phyloP scores from a whole-genome alignment of 1,140 invertebrate genomes.

The Grapholita molesta region DNA sequence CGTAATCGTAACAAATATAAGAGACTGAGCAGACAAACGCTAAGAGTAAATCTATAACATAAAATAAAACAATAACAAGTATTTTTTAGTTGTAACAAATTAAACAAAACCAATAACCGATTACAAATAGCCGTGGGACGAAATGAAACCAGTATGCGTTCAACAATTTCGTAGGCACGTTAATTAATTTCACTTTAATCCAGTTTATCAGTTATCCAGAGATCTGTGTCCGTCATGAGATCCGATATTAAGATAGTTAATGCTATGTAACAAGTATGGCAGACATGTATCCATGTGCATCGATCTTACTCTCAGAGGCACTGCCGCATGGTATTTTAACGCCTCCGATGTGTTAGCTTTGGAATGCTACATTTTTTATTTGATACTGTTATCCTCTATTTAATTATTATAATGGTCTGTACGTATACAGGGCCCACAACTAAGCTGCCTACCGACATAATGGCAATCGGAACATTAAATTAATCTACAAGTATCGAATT shows the following conservation, averaged over 20 bases:
- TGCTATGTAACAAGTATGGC: constrained; percentile 39
- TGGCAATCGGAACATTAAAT: too few species aligned
- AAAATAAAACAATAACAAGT: neutral
- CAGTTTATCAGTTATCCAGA: constrained; percentile 57
- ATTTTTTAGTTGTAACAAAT: neutral
- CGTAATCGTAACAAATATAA: too few species aligned
- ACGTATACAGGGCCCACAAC: too few species aligned
- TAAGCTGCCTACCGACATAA: too few species aligned
- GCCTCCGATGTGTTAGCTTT: neutral
- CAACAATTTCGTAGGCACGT: constrained; percentile 26
- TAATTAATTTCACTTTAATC: constrained; percentile 60
- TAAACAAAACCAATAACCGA: neutral
- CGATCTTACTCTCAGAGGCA: neutral
- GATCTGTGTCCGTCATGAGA: constrained; percentile 38
- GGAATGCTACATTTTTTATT: neutral
- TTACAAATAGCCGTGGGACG: constrained; percentile 13
- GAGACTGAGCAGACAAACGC: too few species aligned
- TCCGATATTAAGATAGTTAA: constrained; percentile 41
- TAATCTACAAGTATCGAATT: too few species aligned
- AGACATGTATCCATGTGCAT: constrained; percentile 29
- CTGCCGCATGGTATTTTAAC: neutral
- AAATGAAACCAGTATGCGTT: constrained; percentile 9
- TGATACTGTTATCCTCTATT: too few species aligned
- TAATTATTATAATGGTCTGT: too few species aligned
- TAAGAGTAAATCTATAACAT: neutral